A percentile compares a stretch with the other conserved stretches of the same genome.
Evolutionary conservation across 2,888 invertebrate species (phyloP).

Genomic region (Cephus runcator): DNA sequence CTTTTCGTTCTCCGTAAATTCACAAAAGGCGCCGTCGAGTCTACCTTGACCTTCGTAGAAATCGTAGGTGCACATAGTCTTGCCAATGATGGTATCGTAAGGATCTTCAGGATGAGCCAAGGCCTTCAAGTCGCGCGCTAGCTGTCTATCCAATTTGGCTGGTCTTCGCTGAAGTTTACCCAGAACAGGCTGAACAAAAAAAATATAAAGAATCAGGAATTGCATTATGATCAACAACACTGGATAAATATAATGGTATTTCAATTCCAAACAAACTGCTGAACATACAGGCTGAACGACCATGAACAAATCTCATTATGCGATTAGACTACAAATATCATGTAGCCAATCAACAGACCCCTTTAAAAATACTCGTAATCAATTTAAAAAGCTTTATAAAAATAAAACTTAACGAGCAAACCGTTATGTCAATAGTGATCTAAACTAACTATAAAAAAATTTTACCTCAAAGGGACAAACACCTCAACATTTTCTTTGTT

Average conservation of each 20-base stretch:
- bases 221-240: not conserved
- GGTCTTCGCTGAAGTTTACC: constrained; percentile 86
- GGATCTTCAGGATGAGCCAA: constrained; percentile 79
- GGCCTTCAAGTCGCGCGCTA: constrained; percentile 82
- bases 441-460: not conserved
- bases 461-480: not conserved
- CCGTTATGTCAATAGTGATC: not conserved
- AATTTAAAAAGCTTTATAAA: not conserved
- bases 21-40: constrained; percentile 96
- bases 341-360: not conserved
- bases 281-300: not conserved
- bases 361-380: not conserved
- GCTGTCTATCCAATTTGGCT: constrained; percentile 83
- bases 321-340: not conserved
- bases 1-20: constrained; percentile 91
- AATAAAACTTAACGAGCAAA: not conserved
- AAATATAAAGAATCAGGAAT: not conserved
- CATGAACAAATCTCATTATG: not conserved
- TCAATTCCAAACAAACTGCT: too few relatives aligned
- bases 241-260: not conserved
- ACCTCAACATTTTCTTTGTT: not conserved
- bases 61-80: constrained; percentile 96
- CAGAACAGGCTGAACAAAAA: constrained; percentile 77
- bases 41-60: constrained; percentile 99
- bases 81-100: constrained; percentile 88